Percentiles rank a stretch among this genome's conserved stretches.
These are phyloP conservation scores for Neopipo cinnamomea DNA, from an alignment of 2,113 vertebrate genomes.

Conservation along the genomic window DNA sequence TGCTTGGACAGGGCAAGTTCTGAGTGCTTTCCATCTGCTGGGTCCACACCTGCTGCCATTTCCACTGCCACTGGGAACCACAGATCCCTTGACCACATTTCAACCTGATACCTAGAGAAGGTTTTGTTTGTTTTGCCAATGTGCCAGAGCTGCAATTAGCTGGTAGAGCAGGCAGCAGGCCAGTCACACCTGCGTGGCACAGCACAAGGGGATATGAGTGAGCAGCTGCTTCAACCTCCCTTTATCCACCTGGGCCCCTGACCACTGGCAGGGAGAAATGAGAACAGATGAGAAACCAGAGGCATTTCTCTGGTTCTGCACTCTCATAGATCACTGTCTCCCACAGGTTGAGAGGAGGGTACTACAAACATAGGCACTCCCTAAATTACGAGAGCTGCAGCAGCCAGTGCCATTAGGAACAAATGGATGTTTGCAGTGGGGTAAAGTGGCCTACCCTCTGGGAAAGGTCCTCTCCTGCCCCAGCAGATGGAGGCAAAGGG, in stretches of 20 bases:
- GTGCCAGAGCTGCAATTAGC: background rate
- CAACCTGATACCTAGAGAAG: background rate
- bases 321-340: background rate
- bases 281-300: background rate
- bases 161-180: background rate
- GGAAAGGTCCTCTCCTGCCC: background rate
- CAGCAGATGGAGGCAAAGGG: background rate
- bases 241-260: background rate
- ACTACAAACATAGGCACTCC: background rate
- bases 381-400: fast-evolving
- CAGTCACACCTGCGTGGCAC: background rate
- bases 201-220: background rate
- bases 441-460: background rate
- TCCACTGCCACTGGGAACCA: background rate
- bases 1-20: background rate
- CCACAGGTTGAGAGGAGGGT: fast-evolving
- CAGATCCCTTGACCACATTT: background rate
- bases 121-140: background rate
- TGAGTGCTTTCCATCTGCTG: background rate
- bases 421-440: background rate
- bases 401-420: background rate
- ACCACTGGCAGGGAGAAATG: background rate
- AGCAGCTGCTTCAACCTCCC: background rate
- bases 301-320: background rate
- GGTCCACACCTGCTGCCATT: background rate